Base-by-base conservation (phyloP, 2,113 vertebrate genomes). In the Callithrix jacchus region DNA sequence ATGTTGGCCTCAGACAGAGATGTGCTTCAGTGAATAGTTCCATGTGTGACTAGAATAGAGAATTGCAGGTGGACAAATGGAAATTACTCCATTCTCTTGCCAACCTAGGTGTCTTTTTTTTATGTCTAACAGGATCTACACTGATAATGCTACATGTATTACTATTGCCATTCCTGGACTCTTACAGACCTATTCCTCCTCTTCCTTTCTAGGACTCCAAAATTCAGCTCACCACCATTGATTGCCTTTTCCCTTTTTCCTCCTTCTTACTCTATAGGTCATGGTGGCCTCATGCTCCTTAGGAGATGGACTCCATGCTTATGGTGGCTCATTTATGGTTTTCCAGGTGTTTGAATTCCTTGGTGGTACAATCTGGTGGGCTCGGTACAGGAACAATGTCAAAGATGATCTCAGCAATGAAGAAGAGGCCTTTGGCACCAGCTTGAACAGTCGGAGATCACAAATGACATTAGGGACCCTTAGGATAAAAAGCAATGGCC, bases 331-430 rank as follows among this genome's bases (percentile, higher is more conserved):
- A 3, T 64, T 32, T 12, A 0, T 81, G 3, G 9, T 30, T 70
- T 97, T 77, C 42, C 84, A 98, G 98, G 96, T 97, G 6, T 93
- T 98, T 77, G 85, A 86, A 2, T 98, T 98, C 71, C 70, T 98
- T 77, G 98, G 98, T 4, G 98, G 98, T 32, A 88, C 86, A 18
- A 98, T 98, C 87, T 98, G 98, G n/a, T 98, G 98, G 98, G 98
- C 98, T 0, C 83, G 97, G 11, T 98, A 97, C 81, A 97, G 98
- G 74, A 96, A 93, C 17, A 90, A 98, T 18, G 30, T 73, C 0
- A 89, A 80, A 0, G 97, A 98, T 8, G 98, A 98, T 61, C 74
- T 87, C 35, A 97, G 40, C 0, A 21, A 80, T 1, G 98, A 98
- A 87, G 98, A 98, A 58, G 97, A 97, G 97, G 95, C 85, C 6